Evolutionary conservation across 1,140 invertebrate species (phyloP).

Genomic region (Drosophila sechellia): DNA sequence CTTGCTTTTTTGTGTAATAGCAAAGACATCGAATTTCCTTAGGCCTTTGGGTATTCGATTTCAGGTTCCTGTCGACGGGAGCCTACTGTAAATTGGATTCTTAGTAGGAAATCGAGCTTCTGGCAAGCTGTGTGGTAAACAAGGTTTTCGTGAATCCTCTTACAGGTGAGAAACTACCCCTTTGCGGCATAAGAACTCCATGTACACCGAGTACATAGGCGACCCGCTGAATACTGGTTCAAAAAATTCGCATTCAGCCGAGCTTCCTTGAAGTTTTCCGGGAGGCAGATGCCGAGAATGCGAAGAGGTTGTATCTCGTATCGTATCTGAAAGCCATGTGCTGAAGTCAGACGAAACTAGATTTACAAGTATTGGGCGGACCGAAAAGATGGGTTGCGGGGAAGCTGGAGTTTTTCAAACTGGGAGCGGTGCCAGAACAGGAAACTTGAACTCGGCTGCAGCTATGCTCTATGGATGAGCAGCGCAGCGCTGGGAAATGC

Average conservation of each 20-base stretch:
- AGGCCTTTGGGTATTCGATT: background rate
- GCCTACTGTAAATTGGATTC: conserved; percentile 24
- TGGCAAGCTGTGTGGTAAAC: conserved; percentile 1
- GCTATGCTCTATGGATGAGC: conserved; percentile 12
- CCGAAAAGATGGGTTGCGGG: conserved; percentile 1
- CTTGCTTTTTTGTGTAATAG: background rate
- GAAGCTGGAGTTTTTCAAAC: conserved; percentile 14
- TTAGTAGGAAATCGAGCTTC: background rate
- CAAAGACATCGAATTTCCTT: conserved; percentile 1
- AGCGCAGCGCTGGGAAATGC: conserved; percentile 45
- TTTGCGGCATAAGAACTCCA: conserved; percentile 3
- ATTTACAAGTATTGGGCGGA: conserved; percentile 73
- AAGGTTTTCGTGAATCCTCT: conserved; percentile 10
- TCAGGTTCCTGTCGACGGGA: background rate
- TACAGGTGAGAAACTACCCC: conserved; percentile 39
- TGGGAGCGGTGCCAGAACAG: conserved; percentile 57
- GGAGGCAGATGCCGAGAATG: conserved; percentile 24
- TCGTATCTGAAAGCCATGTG: conserved; percentile 16
- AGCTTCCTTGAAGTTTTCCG: conserved; percentile 33
- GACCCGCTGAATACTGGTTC: conserved; percentile 32
- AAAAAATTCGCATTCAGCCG: conserved; percentile 20
- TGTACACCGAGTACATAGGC: background rate
- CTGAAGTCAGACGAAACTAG: conserved; percentile 55
- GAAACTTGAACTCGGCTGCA: conserved; percentile 58
- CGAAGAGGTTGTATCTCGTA: conserved; percentile 6